Evolutionary conservation across 2,888 invertebrate species (phyloP).

Genomic region (Apoda limacodes): DNA sequence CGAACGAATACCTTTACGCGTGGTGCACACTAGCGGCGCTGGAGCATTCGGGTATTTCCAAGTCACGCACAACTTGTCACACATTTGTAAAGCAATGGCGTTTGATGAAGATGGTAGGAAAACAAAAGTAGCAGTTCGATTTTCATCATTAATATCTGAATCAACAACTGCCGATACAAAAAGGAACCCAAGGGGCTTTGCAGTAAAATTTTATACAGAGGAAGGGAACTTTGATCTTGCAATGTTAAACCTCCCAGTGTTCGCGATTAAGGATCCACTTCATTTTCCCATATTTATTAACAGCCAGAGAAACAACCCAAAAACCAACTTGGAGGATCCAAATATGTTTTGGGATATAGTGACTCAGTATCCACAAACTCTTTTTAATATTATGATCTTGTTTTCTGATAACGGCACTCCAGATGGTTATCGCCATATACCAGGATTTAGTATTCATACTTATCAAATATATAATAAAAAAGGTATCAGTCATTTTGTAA

Average conservation of each 20-base stretch:
- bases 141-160: slow-evolving; percentile 86
- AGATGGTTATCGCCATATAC: slow-evolving; percentile 90
- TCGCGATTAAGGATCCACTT: slow-evolving; percentile 87
- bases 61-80: slow-evolving; percentile 83
- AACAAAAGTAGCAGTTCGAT: slow-evolving; percentile 82
- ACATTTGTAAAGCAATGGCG: slow-evolving; percentile 79
- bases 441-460: slow-evolving; percentile 92
- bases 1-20: too few relatives aligned
- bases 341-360: slow-evolving; percentile 96
- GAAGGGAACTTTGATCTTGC: slow-evolving; percentile 92
- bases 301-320: slow-evolving; percentile 92
- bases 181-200: slow-evolving; percentile 89
- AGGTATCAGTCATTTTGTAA: slow-evolving; percentile 78
- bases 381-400: slow-evolving; percentile 83
- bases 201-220: slow-evolving; percentile 91
- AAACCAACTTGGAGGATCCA: slow-evolving; percentile 83
- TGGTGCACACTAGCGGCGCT: too few relatives aligned
- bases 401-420: slow-evolving; percentile 92
- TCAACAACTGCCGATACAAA: slow-evolving; percentile 87
- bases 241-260: slow-evolving; percentile 89
- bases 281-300: slow-evolving; percentile 92
- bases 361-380: slow-evolving; percentile 82
- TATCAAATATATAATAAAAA: slow-evolving; percentile 81
- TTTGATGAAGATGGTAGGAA: slow-evolving; percentile 80
- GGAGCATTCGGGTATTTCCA: slow-evolving; percentile 89